These are phyloP conservation scores for Rhinatrema bivittatum DNA, from an alignment of 2,797 vertebrate species.

Conservation along the genomic window DNA sequence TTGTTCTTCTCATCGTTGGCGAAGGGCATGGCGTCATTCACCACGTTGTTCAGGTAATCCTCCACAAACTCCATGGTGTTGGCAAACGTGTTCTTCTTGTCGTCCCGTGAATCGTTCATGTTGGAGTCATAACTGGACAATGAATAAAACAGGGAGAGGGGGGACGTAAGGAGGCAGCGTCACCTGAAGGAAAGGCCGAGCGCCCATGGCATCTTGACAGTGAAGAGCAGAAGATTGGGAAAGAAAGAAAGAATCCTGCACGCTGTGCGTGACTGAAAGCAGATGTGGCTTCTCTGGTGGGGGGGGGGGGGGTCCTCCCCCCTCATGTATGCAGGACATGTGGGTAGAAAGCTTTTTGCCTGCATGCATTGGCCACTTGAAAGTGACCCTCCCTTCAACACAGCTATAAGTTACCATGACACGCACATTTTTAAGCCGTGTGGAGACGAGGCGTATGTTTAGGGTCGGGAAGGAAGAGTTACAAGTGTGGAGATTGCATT, in stretches of 20 bases:
- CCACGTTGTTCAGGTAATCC: conserved; percentile 92
- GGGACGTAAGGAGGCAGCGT: accelerated
- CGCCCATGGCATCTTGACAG: background rate
- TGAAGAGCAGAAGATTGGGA: too few relatives aligned
- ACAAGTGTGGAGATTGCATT: too few relatives aligned
- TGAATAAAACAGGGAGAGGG: background rate
- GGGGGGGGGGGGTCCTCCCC: too few relatives aligned
- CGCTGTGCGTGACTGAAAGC: background rate
- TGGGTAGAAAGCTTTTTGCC: too few relatives aligned
- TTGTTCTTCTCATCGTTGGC: conserved; percentile 96
- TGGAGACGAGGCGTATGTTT: too few relatives aligned
- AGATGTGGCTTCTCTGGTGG: background rate
- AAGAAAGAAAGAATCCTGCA: too few relatives aligned
- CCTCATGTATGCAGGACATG: too few relatives aligned
- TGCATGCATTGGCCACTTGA: too few relatives aligned
- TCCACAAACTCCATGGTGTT: conserved; percentile 96
- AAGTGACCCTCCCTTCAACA: too few relatives aligned
- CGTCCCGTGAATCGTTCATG: conserved; percentile 83
- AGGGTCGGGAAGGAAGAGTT: too few relatives aligned
- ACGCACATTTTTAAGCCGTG: too few relatives aligned
- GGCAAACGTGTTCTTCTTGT: conserved; percentile 96
- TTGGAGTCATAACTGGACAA: conserved; percentile 84
- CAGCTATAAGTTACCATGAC: too few relatives aligned
- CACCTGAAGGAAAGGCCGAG: accelerated
- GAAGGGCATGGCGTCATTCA: conserved; percentile 85